These are phyloP conservation scores for Steinernema hermaphroditum DNA, from an alignment of 2,888 invertebrate genomes.

Conservation along the genomic window DNA sequence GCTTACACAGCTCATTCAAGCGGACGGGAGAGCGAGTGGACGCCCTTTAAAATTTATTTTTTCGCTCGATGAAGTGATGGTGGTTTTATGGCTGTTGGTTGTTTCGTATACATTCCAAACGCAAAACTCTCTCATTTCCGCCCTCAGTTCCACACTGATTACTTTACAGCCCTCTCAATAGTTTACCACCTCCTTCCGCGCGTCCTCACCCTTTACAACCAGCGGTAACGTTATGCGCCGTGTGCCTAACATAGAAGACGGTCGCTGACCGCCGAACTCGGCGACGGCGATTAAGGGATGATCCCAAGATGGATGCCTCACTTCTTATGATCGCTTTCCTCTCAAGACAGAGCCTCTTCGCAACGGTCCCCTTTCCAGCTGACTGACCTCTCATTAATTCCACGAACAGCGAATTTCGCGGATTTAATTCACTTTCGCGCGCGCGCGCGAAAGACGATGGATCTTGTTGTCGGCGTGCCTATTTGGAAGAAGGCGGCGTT, in stretches of 20 bases:
- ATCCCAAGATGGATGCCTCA: no score
- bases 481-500: neutral
- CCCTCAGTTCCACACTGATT: constrained; percentile 3
- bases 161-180: constrained; percentile 7
- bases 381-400: neutral
- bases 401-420: neutral
- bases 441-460: neutral
- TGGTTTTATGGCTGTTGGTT: no score
- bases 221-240: neutral
- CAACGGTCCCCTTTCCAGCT: no score
- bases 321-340: no score
- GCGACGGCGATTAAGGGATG: no score
- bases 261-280: neutral
- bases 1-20: no score
- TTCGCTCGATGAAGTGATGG: no score
- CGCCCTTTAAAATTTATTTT: no score
- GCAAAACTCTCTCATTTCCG: neutral
- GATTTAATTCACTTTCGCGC: neutral
- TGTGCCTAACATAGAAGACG: neutral
- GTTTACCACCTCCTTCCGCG: neutral
- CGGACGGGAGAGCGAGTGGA: no score
- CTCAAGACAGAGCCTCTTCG: no score
- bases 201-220: neutral
- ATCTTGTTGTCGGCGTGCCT: neutral
- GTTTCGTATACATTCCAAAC: no score